phyloP scores from a whole-genome alignment of 1,140 invertebrate species.

The Stenopsyche tienmushanensis region DNA sequence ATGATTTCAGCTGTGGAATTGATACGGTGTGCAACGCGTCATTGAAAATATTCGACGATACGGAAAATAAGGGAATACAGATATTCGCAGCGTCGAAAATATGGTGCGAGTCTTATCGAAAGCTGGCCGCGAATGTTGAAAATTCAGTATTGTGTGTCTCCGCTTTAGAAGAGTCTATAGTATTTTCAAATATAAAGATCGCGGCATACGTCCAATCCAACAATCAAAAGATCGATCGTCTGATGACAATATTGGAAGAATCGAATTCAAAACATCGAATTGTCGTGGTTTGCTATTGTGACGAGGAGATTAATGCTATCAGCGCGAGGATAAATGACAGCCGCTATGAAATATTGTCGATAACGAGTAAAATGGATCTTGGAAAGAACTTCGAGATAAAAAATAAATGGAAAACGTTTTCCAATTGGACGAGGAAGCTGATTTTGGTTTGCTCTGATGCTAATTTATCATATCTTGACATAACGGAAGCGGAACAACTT shows the following conservation, averaged over 20 bases:
- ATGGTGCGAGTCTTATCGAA: neutral
- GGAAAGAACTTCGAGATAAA: neutral
- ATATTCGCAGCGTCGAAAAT: neutral
- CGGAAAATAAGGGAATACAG: neutral
- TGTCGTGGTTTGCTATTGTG: slow-evolving; percentile 1
- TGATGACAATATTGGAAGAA: neutral
- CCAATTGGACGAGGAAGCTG: neutral
- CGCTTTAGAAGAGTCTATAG: neutral
- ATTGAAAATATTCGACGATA: neutral
- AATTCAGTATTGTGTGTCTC: slow-evolving; percentile 1
- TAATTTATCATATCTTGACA: neutral
- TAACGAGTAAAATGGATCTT: neutral
- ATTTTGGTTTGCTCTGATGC: slow-evolving; percentile 3
- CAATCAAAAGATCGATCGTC: neutral
- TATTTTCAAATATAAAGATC: neutral
- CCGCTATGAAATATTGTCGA: neutral
- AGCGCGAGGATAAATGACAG: neutral
- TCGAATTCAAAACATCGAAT: too few species aligned
- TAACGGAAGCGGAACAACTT: neutral
- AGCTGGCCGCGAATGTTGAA: neutral
- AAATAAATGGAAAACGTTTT: neutral
- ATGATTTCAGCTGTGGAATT: neutral
- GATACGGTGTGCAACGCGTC: neutral
- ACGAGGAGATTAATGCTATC: neutral
- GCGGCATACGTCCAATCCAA: neutral